Evolutionary conservation across 2,888 invertebrate species (phyloP), one percentile per base, ranked within the genome.

Genomic region (Ptychoptera albimana): DNA sequence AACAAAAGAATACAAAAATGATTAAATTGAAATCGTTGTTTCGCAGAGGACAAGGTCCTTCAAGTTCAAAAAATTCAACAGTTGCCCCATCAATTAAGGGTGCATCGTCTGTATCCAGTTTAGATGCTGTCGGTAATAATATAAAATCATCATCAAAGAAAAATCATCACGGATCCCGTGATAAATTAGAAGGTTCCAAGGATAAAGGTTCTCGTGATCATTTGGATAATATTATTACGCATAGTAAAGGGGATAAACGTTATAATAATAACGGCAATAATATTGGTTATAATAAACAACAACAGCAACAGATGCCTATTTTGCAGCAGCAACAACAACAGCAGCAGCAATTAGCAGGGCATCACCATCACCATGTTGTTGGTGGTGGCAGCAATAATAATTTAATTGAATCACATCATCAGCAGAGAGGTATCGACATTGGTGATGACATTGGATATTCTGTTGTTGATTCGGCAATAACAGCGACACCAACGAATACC

Each of bases 11-110:
- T 10, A 14, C 9, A 13, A 10, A 75, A 70, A 86, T 85, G 85
- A 86, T 86, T 77, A 87, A 86, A 75, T 79, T 87, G 70, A 86
- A 86, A 77, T 85, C 86, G 60, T 77, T 87, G 66, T 87, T 87
- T 73, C 86, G 86, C 72, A 85, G 86, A 80, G 83, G 84, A 60
- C 82, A 81, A 63, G 73, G 72, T 59, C 71, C 60, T 50, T 63
- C 66, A 48, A 59, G 60, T 54, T 62, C 60, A 15, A 54, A 54
- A 46, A 49, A 45, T 37, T 47, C 48, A 45, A 16, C 42, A 9
- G 42, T 35, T 13, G 32, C 36, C 29, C 12, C 38, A 10, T 45
- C 56, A 56, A 48, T 52, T 57, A 44, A 57, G 56, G 47, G 52
- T 50, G 53, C 77, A 34, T 74, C 78, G 8, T 79, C 78, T 2